Base-by-base conservation (phyloP, 2,797 vertebrate species). In the Tokudaia tokunoshimensis region DNA sequence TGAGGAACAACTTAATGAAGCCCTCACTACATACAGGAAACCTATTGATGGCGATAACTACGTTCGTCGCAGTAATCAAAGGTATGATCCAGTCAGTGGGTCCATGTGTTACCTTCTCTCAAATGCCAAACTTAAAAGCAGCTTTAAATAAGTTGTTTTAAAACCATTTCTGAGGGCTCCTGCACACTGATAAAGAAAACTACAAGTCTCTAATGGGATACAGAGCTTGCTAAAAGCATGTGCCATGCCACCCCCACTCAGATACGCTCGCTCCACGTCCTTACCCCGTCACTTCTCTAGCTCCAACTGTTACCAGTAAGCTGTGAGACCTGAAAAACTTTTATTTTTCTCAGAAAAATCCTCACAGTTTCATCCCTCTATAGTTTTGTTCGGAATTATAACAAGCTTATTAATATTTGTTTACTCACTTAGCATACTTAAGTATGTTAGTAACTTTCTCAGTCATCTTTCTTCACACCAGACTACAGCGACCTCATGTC, bases 41-140 rank as follows among this genome's bases (percentile, higher is more conserved):
- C 99, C 99, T 97, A 98, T 99, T 70, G 99, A 99, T 98, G 99
- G 99, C 89, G 99, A 99, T 99, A 99, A 99, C 98, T 99, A 99
- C 26, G 99, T 99, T 97, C 99, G 99, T 97, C 99, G 99, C 91
- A 99, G 99, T 99, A 99, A 99, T 98, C 99, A 99, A 99, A 99
- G 99, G 99, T 99, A 98, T 96, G 65, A 6, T 81, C 80, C 86
- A 79, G 0, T 57, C 78, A 47, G 29, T 93, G 94, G 5, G 94
- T 63, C 57, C 89, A 37, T 81, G 91, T 76, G 80, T 80, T 84
- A 24, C 34, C 95, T 15, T 22, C 72, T 34, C n/a, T 93, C 65
- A 94, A 70, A 41, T 91, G 72, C 34, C 57, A 94, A 52, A 70
- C 75, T 92, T 90, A 85, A 95, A 95, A 82, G 61, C 59, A 91